Conservation (phyloP, 2,797 vertebrate genomes). For the Sarcoramphus papa region DNA sequence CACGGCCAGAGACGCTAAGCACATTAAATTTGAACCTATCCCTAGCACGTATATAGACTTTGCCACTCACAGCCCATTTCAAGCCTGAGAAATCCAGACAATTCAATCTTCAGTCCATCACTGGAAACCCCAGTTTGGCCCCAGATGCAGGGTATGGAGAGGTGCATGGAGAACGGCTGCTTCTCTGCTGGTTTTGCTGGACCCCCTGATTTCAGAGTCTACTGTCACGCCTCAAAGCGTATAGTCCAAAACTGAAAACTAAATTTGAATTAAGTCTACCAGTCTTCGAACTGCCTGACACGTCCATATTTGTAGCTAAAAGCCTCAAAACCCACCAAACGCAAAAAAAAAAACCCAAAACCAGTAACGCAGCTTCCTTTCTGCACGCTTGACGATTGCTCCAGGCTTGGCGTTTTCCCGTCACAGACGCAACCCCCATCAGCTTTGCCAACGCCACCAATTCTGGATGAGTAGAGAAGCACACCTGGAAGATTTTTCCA, state of each 20-base stretch:
- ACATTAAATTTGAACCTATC: too few relatives aligned
- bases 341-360: too few relatives aligned
- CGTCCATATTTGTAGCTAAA: not conserved
- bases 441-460: not conserved
- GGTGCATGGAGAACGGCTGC: rapidly evolving
- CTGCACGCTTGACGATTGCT: not conserved
- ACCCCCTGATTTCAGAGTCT: too few relatives aligned
- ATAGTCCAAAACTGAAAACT: not conserved
- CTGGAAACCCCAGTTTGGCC: not conserved
- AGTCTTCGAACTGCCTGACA: not conserved
- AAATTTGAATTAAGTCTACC: too few relatives aligned
- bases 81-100: not conserved
- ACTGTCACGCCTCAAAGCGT: not conserved
- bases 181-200: not conserved
- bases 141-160: not conserved
- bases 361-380: not conserved
- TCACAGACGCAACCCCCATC: not conserved
- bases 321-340: not conserved
- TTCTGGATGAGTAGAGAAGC: not conserved
- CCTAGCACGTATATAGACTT: not conserved
- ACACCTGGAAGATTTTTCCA: not conserved
- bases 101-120: not conserved
- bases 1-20: not conserved
- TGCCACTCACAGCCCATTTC: not conserved
- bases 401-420: not conserved